Evolutionary conservation across 2,888 invertebrate genomes (phyloP).

Genomic region (Bursaphelenchus okinawaensis): DNA sequence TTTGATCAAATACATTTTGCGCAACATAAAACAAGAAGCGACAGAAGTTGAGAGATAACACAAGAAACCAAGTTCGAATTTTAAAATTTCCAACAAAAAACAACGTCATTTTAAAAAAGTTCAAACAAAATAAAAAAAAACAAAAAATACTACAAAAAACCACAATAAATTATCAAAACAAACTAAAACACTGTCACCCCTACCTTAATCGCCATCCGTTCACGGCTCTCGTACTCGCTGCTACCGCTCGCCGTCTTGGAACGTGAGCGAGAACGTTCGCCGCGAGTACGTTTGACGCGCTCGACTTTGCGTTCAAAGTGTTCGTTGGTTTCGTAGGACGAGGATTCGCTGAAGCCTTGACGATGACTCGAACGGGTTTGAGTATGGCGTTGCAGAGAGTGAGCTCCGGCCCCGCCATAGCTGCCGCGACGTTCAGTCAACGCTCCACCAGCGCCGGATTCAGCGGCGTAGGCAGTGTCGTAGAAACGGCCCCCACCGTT

Average conservation of each 20-base stretch:
- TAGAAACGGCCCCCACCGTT: constrained; percentile 24
- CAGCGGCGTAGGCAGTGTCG: constrained; percentile 21
- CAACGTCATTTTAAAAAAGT: no score
- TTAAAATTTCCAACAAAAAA: no score
- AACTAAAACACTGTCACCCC: constrained; percentile 11
- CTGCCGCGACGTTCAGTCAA: constrained; percentile 7
- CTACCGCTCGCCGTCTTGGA: constrained; percentile 31
- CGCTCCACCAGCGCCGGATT: background rate
- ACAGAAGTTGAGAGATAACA: no score
- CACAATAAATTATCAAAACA: background rate
- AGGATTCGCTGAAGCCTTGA: constrained; percentile 53
- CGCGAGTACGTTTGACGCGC: constrained; percentile 34
- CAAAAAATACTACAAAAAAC: no score
- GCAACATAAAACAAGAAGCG: no score
- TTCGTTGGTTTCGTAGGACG: constrained; percentile 55
- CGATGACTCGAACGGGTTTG: constrained; percentile 26
- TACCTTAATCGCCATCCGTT: constrained; percentile 25
- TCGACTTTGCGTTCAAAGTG: constrained; percentile 57
- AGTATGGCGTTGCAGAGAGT: constrained; percentile 64
- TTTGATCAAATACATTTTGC: no score
- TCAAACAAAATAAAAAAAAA: no score
- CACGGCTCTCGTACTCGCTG: constrained; percentile 42
- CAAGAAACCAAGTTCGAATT: no score
- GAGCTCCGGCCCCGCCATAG: constrained; percentile 15
- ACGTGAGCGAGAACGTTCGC: background rate